Percentiles rank a stretch among this genome's conserved stretches.
Evolutionary conservation across 2,113 vertebrate species (phyloP).

Genomic region (Heliornis fulica): DNA sequence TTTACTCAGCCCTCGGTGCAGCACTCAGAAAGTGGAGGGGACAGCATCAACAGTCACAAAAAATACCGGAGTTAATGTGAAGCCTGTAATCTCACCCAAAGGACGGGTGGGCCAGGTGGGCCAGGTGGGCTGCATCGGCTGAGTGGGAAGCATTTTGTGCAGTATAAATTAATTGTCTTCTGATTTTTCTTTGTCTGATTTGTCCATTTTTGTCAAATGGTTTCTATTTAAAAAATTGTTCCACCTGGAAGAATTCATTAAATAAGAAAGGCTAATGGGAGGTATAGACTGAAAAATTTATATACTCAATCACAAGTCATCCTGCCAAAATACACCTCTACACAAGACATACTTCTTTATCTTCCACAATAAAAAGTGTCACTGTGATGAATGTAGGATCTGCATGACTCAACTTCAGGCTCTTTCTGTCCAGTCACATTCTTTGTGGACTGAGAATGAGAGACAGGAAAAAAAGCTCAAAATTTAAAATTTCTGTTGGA

Average conservation of each 20-base stretch:
- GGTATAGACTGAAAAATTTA: not conserved
- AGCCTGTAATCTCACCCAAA: not conserved
- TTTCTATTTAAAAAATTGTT: not conserved
- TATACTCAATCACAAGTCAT: not conserved
- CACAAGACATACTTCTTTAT: not conserved
- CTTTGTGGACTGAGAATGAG: not conserved
- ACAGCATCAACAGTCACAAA: not conserved
- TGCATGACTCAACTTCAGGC: not conserved
- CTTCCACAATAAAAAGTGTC: not conserved
- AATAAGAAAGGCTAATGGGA: not conserved
- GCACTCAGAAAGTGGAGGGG: not conserved
- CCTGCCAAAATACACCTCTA: not conserved
- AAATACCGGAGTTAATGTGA: not conserved
- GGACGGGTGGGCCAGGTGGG: not conserved
- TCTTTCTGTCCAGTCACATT: not conserved
- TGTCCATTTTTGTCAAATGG: not conserved
- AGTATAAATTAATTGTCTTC: not conserved
- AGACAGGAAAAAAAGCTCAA: not conserved
- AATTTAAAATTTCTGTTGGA: not conserved
- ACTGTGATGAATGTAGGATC: not conserved
- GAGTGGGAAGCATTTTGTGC: not conserved
- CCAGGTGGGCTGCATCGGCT: not conserved
- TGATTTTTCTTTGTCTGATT: not conserved
- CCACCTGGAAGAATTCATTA: not conserved
- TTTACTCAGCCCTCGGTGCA: fast-evolving